phyloP scores from a whole-genome alignment of 2,113 vertebrate species.

The Garra rufa region DNA sequence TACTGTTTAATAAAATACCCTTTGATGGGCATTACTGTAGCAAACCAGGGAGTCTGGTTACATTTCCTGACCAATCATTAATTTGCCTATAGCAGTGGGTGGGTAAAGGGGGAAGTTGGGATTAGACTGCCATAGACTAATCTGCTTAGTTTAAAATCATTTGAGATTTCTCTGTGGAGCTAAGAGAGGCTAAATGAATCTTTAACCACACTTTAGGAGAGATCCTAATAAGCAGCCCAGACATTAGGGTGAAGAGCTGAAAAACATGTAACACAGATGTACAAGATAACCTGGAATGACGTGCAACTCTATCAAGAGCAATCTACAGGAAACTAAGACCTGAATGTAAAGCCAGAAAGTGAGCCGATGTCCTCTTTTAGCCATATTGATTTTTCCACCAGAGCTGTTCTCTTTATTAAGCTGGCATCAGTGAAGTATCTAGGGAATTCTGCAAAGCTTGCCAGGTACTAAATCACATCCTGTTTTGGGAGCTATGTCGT shows the following conservation, averaged over 20 bases:
- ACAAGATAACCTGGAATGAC: not conserved
- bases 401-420: conserved; percentile 16
- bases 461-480: conserved; percentile 7
- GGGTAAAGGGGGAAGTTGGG: conserved; percentile 18
- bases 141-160: conserved; percentile 36
- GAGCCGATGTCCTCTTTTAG: not conserved
- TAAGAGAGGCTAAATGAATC: conserved; percentile 8
- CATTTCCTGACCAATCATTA: conserved; percentile 2
- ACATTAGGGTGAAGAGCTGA: not conserved
- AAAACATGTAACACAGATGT: not conserved
- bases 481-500: not conserved
- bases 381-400: conserved; percentile 2
- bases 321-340: not conserved
- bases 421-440: conserved; percentile 17
- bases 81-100: not conserved
- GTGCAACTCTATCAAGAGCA: not conserved
- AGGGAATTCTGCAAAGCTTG: not conserved
- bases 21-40: not conserved
- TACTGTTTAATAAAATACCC: not conserved
- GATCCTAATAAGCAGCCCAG: not conserved
- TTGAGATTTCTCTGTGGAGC: conserved; percentile 40
- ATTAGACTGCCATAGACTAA: conserved; percentile 42
- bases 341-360: conserved; percentile 15
- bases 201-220: not conserved
- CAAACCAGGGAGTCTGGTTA: not conserved